Base-by-base conservation (phyloP, 92 coral and sea anemone species). In the Epizoanthus rinbou region DNA sequence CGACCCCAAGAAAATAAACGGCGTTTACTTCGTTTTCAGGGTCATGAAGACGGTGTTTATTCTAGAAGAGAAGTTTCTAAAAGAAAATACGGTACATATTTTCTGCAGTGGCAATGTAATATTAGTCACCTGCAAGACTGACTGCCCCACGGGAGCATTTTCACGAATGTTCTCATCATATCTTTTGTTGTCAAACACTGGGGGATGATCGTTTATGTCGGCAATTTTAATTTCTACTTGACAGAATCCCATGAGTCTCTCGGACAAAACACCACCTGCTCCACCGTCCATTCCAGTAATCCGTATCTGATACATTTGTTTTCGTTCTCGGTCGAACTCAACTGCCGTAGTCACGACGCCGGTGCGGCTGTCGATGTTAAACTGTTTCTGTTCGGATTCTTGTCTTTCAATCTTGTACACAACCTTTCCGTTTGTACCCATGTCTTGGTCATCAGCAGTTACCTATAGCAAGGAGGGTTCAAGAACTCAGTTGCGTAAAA, bases 221-320 rank as follows among this genome's bases (percentile, higher is more conserved):
- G 82, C 88, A 17, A 97, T 94, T 45, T 79, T 60, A 14, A 97
- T 89, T 41, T 93, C 96, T 37, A 97, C 76, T 39, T 90, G 95
- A 62, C 99, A 97, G 60, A 94, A 89, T 47, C 99, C 94, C 90
- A 90, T 91, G 21, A 89, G 90, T 57, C 97, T 78, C 69, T 93
- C 98, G 2, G 95, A 93, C 45, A 82, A 91, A 58, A 85, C 73
- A 18, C 88, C 82, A 17, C 57, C 22, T 2, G 87, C 79, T 3
- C 99, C 99, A 13, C 97, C 99, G 66, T 90, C 95, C 58, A 87
- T 85, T 15, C 84, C 89, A 50, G 76, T 88, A 70, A 88, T 79
- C 16, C 75, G 85, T 18, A 93, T 85, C 79, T 88, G 90, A 86
- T 87, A 92, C 59, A 57, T 72, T 69, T 85, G 88, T 50, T 85